Conservation (phyloP, 2,888 invertebrate genomes). For the Dugesia japonica region DNA sequence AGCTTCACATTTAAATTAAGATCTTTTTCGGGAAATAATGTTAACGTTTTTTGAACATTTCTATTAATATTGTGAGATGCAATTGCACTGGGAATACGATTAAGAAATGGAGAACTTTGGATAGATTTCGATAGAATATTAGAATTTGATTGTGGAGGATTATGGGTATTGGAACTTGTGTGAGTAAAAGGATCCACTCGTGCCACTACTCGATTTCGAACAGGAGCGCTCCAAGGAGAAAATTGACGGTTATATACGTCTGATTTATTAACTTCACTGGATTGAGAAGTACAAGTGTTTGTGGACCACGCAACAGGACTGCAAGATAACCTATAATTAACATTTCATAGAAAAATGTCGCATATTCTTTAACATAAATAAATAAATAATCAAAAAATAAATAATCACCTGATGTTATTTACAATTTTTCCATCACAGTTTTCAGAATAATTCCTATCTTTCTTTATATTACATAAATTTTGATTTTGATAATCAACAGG, state of each 20-base stretch:
- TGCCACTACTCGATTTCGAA: neutral
- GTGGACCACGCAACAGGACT: neutral
- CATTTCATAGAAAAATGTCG: neutral
- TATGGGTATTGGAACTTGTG: neutral
- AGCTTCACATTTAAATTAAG: neutral
- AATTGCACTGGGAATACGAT: neutral
- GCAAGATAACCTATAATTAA: neutral
- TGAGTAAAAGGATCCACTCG: neutral
- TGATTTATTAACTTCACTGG: neutral
- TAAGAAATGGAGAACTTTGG: neutral
- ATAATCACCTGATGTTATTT: neutral
- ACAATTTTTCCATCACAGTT: neutral
- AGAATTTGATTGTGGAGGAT: neutral
- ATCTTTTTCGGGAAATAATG: neutral
- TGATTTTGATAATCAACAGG: neutral
- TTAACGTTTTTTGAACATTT: neutral
- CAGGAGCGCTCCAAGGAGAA: neutral
- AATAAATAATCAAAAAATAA: too few relatives aligned
- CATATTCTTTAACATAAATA: too few relatives aligned
- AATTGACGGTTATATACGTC: neutral
- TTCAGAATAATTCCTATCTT: neutral
- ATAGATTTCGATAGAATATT: neutral
- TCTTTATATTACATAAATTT: neutral
- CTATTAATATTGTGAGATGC: neutral
- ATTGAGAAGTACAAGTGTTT: neutral